Evolutionary conservation across 2,113 vertebrate species (phyloP), one percentile per base, ranked within the genome.

Genomic region (Chlorocebus sabaeus): DNA sequence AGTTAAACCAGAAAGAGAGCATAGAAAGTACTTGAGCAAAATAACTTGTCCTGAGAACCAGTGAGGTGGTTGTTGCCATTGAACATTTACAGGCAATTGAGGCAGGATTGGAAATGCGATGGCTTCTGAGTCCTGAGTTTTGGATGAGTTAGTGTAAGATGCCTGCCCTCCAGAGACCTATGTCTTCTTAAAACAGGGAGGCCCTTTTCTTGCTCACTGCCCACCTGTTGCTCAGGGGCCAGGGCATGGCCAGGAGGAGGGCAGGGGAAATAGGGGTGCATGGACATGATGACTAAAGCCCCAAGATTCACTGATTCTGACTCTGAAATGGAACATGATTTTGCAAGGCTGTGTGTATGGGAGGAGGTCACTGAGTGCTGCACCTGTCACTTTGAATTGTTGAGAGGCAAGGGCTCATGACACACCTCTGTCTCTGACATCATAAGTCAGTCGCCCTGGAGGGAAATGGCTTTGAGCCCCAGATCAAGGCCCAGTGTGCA

Each of bases 401-500:
- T 1, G 40, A 48, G 72, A 35, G 38, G 12, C 0, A 5, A 3
- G 32, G 14, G 35, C 30, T 57, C 40, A 20, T 17, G 38, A 20
- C 50, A 6, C 5, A 27, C 4, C 55, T 61, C 40, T 5, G 5
- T 8, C 30, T 64, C 43, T 76, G 70, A 35, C 12, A 13, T 3
- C 23, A 6, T 7, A 4, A 22, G 43, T 18, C 1, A 6, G 76
- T 6, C 52, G 17, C 20, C 12, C 43, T 2, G 59, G n/a, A 2
- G 9, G 23, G 20, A 9, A 5, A 25, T 6, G 30, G 81, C 64
- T 25, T 4, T 2, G 40, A 38, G 72, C 32, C n/a, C 32, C 40
- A 6, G 52, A 2, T 1, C 0, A 1, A 22, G 38, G 38, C 14
- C 43, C 45, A 27, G 3, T 3, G 0, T 1, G 1, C 5, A 0